Percentiles rank a stretch among this genome's conserved stretches.
Evolutionary conservation across 2,113 vertebrate species (phyloP).

Genomic region (Hydrochoerus hydrochaeris): DNA sequence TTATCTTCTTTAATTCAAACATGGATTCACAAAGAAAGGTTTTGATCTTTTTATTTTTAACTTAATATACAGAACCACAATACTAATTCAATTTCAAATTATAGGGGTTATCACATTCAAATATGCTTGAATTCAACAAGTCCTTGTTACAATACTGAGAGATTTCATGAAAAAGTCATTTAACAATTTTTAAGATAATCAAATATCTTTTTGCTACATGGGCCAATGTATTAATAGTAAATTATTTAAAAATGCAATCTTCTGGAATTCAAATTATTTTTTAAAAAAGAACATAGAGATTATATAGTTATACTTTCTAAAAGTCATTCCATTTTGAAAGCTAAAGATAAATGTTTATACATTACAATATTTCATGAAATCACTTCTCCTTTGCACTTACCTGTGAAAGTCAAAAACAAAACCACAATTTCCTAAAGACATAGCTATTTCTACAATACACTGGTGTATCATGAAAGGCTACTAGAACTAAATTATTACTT

Average conservation of each 20-base stretch:
- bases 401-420: constrained; percentile 53
- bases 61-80: constrained; percentile 71
- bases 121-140: constrained; percentile 66
- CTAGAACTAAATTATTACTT: constrained; percentile 67
- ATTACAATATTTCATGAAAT: constrained; percentile 2
- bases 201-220: constrained; percentile 60
- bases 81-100: constrained; percentile 70
- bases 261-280: constrained; percentile 60
- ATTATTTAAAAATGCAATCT: constrained; percentile 63
- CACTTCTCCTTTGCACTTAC: constrained; percentile 28
- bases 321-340: constrained; percentile 50
- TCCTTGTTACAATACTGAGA: constrained; percentile 66
- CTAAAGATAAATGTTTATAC: constrained; percentile 5
- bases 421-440: constrained; percentile 53
- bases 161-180: constrained; percentile 66
- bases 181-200: constrained; percentile 46
- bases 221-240: constrained; percentile 49
- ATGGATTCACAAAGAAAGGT: constrained; percentile 47
- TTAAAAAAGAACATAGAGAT: constrained; percentile 63
- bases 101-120: constrained; percentile 64
- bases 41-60: constrained; percentile 78
- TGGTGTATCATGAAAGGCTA: constrained; percentile 48
- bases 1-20: constrained; percentile 57
- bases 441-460: constrained; percentile 69
- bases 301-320: constrained; percentile 26